Evolutionary conservation across 2,888 invertebrate genomes (phyloP), one percentile per base, ranked within the genome.

Genomic region (Cataglyphis altisquamis): DNA sequence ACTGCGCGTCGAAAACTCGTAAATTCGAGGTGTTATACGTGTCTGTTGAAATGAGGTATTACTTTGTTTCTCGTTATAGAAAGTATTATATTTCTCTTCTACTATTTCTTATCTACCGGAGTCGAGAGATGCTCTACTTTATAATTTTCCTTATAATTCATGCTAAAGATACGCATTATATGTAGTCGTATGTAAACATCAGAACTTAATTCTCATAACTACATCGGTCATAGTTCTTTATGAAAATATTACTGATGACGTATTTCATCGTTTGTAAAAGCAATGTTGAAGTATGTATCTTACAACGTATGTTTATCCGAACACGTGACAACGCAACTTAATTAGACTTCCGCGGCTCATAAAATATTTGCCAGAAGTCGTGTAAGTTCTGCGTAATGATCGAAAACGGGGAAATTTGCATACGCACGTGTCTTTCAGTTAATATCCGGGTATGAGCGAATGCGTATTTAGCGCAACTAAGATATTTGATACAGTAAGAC

Each of bases 41-140:
- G 45, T n/a, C 60, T n/a, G 67, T 45, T 57, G 45, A 70, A n/a
- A 78, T 60, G 68, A 68, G 78, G 12, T 60, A 70, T 80, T 80
- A 70, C 60, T 80, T 70, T 70, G 70, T 80, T 60, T 60, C 68
- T 60, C 45, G 12, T 68, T 6, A 18, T 66, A 78, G 12, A 45
- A 60, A 41, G 57, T 32, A 21, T 78, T 57, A 57, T 9, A 18
- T 1, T 60, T 1, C 15, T 67, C 32, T 12, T 29, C 32, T 29
- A 6, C 29, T n/a, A n/a, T n/a, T n/a, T n/a, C n/a, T 6, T 15
- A 60, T 1, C 5, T 36, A 60, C 36, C 41, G 41, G 6, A 25
- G 4, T 39, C 15, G 12, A 39, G 39, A 64, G 21, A 64, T 18
- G 10, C 18, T 8, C 15, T 25, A 52, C 25, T 75, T 52, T 64